Conservation (phyloP, 1,140 invertebrate species). For the Berghia stephanieae region DNA sequence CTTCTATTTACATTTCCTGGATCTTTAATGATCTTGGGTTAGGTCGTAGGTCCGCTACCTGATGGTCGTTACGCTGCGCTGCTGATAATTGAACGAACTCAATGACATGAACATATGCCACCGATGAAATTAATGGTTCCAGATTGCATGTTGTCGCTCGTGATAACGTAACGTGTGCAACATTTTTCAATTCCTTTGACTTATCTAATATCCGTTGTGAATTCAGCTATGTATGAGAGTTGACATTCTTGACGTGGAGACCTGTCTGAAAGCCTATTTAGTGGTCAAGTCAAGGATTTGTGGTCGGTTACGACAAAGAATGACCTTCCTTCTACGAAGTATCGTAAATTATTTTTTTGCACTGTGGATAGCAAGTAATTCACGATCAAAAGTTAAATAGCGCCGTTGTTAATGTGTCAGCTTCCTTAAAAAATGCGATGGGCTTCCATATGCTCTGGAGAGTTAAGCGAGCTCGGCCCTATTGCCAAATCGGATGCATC, state of each 20-base stretch:
- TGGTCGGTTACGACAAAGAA: no score
- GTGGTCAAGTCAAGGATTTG: background rate
- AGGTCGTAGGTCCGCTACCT: no score
- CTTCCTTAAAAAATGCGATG: no score
- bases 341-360: background rate
- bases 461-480: no score
- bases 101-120: background rate
- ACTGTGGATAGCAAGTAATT: no score
- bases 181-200: background rate
- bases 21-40: background rate
- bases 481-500: no score
- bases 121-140: background rate
- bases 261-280: background rate
- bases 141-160: background rate
- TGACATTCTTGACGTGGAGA: conserved; percentile 2
- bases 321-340: no score
- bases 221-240: conserved; percentile 10
- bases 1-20: background rate
- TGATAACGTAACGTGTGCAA: background rate
- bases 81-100: background rate
- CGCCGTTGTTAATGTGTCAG: no score
- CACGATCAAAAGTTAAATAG: no score
- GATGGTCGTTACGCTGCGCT: background rate
- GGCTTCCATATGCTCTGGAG: no score
- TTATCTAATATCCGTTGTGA: conserved; percentile 11